These are phyloP conservation scores for Polyommatus iphigenia DNA, from an alignment of 2,888 invertebrate species.

Conservation along the genomic window DNA sequence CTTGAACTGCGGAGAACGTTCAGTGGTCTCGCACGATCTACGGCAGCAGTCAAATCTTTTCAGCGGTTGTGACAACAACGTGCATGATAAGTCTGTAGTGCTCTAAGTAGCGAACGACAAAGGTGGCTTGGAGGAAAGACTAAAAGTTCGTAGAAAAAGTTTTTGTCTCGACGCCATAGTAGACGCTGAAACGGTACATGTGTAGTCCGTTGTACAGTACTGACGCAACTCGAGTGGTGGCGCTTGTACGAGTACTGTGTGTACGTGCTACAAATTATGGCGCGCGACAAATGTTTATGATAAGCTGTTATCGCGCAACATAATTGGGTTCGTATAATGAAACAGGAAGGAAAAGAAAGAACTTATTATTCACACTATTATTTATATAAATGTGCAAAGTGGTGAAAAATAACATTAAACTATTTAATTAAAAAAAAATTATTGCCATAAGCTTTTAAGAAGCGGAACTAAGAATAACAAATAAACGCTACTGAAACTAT, in stretches of 20 bases:
- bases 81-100: constrained; percentile 18
- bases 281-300: neutral
- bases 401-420: constrained; percentile 11
- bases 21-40: neutral
- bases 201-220: constrained; percentile 15
- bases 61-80: constrained; percentile 13
- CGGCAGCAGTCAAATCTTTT: constrained; percentile 9
- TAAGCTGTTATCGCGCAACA: no score
- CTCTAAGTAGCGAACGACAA: constrained; percentile 19
- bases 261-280: constrained; percentile 8
- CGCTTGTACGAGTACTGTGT: constrained; percentile 11
- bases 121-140: constrained; percentile 20
- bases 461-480: constrained; percentile 19
- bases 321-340: no score
- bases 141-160: constrained; percentile 18
- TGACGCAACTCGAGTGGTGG: constrained; percentile 21
- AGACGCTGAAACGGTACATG: constrained; percentile 15
- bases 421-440: constrained; percentile 13
- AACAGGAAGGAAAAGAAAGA: constrained; percentile 13
- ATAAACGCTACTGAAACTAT: constrained; percentile 18
- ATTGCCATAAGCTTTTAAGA: constrained; percentile 10
- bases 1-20: constrained; percentile 13
- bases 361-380: constrained; percentile 13
- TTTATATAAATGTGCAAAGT: constrained; percentile 14
- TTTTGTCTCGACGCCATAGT: constrained; percentile 10